phyloP scores from a whole-genome alignment of 2,888 invertebrate species.

The Synergus umbraculus region DNA sequence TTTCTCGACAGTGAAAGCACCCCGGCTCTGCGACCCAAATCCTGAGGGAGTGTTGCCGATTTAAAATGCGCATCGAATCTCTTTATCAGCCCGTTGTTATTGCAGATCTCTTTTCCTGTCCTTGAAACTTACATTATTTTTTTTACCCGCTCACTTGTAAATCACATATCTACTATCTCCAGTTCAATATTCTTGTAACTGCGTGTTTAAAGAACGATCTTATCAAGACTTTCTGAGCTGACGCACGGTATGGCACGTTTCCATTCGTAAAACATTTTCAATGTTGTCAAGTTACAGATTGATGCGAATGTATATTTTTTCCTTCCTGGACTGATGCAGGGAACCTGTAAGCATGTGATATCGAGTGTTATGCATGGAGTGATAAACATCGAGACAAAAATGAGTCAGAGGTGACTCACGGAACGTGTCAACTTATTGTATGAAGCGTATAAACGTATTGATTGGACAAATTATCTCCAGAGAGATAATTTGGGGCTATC shows the following conservation, averaged over 20 bases:
- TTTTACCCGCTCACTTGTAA: neutral
- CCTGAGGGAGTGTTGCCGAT: constrained; percentile 48
- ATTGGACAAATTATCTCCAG: neutral
- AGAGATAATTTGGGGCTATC: neutral
- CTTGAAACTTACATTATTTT: neutral
- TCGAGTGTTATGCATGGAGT: neutral
- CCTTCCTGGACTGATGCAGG: neutral
- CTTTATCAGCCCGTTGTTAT: constrained; percentile 47
- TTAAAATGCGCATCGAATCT: constrained; percentile 56
- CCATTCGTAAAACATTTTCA: neutral
- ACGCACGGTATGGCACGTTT: constrained; percentile 26
- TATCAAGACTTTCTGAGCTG: neutral
- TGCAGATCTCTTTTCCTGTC: constrained; percentile 14
- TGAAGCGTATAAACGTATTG: neutral
- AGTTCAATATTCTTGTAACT: neutral
- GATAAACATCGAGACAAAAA: neutral
- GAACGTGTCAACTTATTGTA: neutral
- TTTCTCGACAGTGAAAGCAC: constrained; percentile 37
- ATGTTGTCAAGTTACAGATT: neutral
- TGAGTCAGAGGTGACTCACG: neutral
- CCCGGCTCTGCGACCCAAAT: constrained; percentile 41
- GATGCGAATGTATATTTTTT: neutral
- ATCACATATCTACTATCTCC: neutral
- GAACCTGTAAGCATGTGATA: neutral
- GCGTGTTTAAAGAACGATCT: neutral